Conservation (phyloP, 2,797 vertebrate species). For the Dendrocincla fuliginosa region DNA sequence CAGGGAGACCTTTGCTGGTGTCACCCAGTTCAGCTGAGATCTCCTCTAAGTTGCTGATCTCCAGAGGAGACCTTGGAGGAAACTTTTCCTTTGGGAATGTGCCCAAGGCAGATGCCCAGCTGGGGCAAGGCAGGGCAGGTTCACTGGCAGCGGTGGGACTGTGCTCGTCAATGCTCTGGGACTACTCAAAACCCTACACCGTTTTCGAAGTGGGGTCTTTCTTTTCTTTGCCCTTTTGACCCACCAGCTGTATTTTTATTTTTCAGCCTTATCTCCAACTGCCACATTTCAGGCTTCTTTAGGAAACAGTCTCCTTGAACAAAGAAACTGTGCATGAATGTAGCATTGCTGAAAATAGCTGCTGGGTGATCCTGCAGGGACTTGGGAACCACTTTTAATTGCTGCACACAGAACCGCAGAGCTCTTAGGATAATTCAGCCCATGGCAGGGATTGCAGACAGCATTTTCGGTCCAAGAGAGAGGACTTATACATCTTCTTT, state of each 20-base stretch:
- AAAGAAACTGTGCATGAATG: neutral
- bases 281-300: slow-evolving; percentile 41
- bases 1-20: neutral
- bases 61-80: neutral
- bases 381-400: neutral
- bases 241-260: slow-evolving; percentile 17
- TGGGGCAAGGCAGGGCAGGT: neutral
- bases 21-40: neutral
- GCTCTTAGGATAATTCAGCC: neutral
- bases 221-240: slow-evolving; percentile 6
- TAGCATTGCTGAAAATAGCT: slow-evolving; percentile 15
- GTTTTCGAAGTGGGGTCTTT: neutral
- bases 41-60: neutral
- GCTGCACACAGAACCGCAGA: neutral
- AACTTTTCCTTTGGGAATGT: neutral
- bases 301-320: neutral
- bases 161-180: neutral
- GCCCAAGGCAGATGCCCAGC: neutral
- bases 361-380: slow-evolving; percentile 15
- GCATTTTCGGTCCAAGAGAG: neutral
- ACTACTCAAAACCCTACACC: neutral
- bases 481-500: neutral
- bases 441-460: neutral
- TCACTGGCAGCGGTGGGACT: rapidly evolving
- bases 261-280: slow-evolving; percentile 43